Evolutionary conservation across 2,797 vertebrate genomes (phyloP), one percentile per base, ranked within the genome.

Genomic region (Liparis tanakae): DNA sequence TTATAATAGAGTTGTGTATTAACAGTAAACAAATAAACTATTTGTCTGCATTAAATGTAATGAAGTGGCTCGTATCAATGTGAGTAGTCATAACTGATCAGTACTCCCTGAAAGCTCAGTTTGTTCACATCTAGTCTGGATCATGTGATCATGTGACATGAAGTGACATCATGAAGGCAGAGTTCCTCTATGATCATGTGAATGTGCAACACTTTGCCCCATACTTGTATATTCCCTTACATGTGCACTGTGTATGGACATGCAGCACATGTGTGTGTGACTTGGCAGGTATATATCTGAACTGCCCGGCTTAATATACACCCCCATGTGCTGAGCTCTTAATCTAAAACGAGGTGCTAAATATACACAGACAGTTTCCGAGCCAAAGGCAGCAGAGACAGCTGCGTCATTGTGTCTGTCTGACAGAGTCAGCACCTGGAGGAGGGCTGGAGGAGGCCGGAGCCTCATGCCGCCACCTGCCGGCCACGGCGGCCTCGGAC

Each of bases 291-390:
- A 87, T 83, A 43, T 88, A 84, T 92, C 87, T 79, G 88, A 88
- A 89, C 71, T 44, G 74, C 51, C 51, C 77, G 66, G 62, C 78
- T 88, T 89, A 87, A 87, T 87, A 70, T 85, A 85, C 83, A 82
- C 62, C 70, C 25, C 83, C 82, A 82, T 86, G 86, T 89, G 87
- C 84, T 89, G 84, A 72, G 76, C 82, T 90, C 89, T 4, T 87
- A 87, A 88, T 78, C 90, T 91, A 87, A 92, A 92, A 90, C 61
- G 5, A 82, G 81, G 72, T 85, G 84, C 91, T 94, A 93, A 93
- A 93, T 92, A 94, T 94, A 94, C 88, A 85, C 88, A 85, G 82
- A 69, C 63, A 91, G 85, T 93, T 93, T 95, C 92, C 89, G 70
- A 92, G 92, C 93, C 94, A 94, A 94, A 94, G 89, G 60, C 71